A percentile compares a stretch with the other conserved stretches of the same genome.
phyloP scores from a whole-genome alignment of 2,888 invertebrate species.

The Phania funesta region DNA sequence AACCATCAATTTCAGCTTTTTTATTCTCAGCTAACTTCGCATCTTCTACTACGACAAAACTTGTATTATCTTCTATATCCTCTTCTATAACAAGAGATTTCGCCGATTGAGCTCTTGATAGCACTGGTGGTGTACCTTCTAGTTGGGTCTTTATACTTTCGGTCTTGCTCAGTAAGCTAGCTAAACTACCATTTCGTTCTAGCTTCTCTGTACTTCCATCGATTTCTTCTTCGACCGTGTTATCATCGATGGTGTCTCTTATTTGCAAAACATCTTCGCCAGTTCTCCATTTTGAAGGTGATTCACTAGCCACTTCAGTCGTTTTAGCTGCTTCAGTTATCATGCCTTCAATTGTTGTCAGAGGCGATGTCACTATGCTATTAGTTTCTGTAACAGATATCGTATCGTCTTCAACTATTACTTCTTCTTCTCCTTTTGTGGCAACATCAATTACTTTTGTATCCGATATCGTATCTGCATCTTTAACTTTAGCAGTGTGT shows the following conservation, averaged over 20 bases:
- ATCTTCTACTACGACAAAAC: constrained; percentile 72
- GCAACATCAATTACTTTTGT: not conserved
- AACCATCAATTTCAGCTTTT: constrained; percentile 16
- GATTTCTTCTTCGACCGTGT: constrained; percentile 19
- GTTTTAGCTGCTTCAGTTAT: constrained; percentile 67
- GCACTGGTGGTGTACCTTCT: constrained; percentile 72
- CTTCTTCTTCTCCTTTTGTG: constrained; percentile 63
- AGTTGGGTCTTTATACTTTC: constrained; percentile 75
- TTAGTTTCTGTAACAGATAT: constrained; percentile 3
- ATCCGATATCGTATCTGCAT: not conserved
- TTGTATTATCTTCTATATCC: constrained; percentile 74
- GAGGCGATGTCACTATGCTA: constrained; percentile 61
- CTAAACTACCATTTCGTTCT: constrained; percentile 72
- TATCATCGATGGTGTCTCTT: constrained; percentile 68
- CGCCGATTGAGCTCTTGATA: constrained; percentile 77
- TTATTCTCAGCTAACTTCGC: constrained; percentile 55
- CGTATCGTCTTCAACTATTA: constrained; percentile 27
- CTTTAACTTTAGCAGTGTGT: not conserved
- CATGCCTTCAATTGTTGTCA: constrained; percentile 66
- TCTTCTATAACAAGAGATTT: constrained; percentile 81
- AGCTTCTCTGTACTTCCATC: constrained; percentile 46
- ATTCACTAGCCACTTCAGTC: constrained; percentile 67
- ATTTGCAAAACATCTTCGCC: constrained; percentile 51
- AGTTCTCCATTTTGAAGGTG: constrained; percentile 62
- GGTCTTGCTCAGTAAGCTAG: constrained; percentile 74